phyloP scores from a whole-genome alignment of 2,888 invertebrate species.

The Andrena chrysosceles region DNA sequence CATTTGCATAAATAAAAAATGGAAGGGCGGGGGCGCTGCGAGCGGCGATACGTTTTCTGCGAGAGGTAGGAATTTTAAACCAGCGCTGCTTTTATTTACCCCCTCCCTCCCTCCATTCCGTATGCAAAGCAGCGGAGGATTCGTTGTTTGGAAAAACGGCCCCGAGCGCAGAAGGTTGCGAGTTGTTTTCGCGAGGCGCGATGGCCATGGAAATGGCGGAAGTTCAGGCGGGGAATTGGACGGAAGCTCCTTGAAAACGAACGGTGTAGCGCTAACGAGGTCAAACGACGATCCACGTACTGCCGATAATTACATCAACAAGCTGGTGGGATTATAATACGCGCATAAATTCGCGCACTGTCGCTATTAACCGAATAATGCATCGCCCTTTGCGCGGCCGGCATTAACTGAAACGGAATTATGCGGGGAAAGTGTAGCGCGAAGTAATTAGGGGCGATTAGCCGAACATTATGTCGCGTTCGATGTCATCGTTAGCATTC shows the following conservation, averaged over 20 bases:
- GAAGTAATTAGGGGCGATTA: slow-evolving; percentile 43
- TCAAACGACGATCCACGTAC: slow-evolving; percentile 37
- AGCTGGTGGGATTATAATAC: slow-evolving; percentile 61
- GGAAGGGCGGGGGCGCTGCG: no score
- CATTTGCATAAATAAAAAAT: slow-evolving; percentile 14
- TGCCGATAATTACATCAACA: slow-evolving; percentile 60
- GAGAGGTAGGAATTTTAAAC: not conserved
- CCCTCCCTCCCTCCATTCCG: not conserved
- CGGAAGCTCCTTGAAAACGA: slow-evolving; percentile 30
- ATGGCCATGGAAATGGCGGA: not conserved
- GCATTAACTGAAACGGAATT: slow-evolving; percentile 55
- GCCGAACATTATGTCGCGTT: slow-evolving; percentile 18
- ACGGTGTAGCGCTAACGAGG: slow-evolving; percentile 41
- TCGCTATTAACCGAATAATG: slow-evolving; percentile 59
- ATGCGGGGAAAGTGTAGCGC: slow-evolving; percentile 50
- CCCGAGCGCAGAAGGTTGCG: no score
- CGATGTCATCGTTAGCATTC: slow-evolving; percentile 17
- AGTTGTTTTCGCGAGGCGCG: no score
- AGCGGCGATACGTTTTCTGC: not conserved
- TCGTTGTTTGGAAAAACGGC: slow-evolving; percentile 1
- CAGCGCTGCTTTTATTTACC: not conserved
- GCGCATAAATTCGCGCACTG: slow-evolving; percentile 51
- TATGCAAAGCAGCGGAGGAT: not conserved
- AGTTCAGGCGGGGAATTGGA: not conserved
- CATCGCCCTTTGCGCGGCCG: slow-evolving; percentile 37